phyloP scores from a whole-genome alignment of 2,113 vertebrate genomes.

The Rissa tridactyla region DNA sequence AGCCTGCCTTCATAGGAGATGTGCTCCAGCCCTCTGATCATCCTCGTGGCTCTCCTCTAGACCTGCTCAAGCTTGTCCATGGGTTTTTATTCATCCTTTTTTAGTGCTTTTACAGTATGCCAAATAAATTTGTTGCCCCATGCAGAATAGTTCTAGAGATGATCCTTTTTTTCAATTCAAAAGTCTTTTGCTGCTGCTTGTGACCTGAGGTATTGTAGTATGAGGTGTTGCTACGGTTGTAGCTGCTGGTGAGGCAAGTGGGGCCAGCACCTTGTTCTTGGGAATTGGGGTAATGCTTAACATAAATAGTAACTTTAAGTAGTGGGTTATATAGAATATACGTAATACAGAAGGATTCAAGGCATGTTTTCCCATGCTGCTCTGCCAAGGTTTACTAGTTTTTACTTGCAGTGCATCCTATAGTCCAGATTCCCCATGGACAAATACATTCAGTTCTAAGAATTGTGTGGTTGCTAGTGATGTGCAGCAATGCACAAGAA shows the following conservation, averaged over 20 bases:
- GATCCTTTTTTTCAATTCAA: background rate
- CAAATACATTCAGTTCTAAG: background rate
- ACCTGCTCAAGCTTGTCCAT: fast-evolving
- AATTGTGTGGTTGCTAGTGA: background rate
- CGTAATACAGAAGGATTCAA: background rate
- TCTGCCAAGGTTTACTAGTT: background rate
- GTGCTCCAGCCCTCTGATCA: background rate
- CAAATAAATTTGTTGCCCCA: background rate
- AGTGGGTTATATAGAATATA: background rate
- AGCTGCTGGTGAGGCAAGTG: background rate
- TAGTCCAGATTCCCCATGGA: background rate
- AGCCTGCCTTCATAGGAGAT: background rate
- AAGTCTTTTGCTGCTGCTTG: background rate
- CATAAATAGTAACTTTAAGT: background rate
- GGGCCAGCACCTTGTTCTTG: background rate
- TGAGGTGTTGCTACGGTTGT: background rate
- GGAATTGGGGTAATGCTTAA: background rate
- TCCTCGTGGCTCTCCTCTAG: background rate
- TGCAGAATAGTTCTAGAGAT: background rate
- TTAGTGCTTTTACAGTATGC: background rate
- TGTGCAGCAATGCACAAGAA: background rate
- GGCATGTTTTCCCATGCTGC: background rate
- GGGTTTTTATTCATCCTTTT: background rate
- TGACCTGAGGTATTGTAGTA: background rate
- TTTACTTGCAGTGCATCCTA: background rate